Evolutionary conservation across 2,113 vertebrate genomes (phyloP), one percentile per base, ranked within the genome.

Genomic region (Danionella cerebrum): DNA sequence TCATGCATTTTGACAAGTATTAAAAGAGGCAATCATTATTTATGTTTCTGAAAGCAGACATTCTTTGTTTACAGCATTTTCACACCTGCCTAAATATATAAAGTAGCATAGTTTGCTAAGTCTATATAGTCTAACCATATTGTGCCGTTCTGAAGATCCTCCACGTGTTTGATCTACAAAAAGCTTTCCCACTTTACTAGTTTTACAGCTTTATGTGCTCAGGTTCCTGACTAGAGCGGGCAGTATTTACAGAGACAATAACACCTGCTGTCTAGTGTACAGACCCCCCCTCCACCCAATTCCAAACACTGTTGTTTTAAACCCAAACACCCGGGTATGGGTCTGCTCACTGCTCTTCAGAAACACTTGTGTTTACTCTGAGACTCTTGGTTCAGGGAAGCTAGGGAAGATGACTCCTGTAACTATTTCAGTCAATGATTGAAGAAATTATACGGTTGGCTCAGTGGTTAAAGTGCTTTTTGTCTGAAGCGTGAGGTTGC

Each of bases 311-410:
- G 29, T 16, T 69, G 67, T 69, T 60, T 69, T 51, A 19, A 60
- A 41, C 55, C 67, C 67, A 69, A 69, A 60, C 67, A 69, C 67
- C 33, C 22, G 54, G 31, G 27, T 47, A 51, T 6, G 25, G 38
- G 19, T 47, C 39, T 38, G 44, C 27, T 36, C 18, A 22, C 21
- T 1, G 18, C 42, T 29, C 18, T 39, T 13, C 4, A 6, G 12
- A 11, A 22, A 14, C 5, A 27, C 29, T 21, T 35, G 14, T 38
- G 36, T 59, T 69, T 59, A 51, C 33, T 14, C 29, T 57, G 53
- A 22, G 44, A 14, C 29, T 27, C 22, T 48, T 14, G 21, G 39
- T 11, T 19, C 11, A n/a, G 5, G 12, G 44, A 64, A 50, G 60
- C 60, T 14, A 35, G 60, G 18, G 36, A 42, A 48, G 9, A 36